Conservation (phyloP, 2,113 vertebrate genomes). For the Lagopus muta region DNA sequence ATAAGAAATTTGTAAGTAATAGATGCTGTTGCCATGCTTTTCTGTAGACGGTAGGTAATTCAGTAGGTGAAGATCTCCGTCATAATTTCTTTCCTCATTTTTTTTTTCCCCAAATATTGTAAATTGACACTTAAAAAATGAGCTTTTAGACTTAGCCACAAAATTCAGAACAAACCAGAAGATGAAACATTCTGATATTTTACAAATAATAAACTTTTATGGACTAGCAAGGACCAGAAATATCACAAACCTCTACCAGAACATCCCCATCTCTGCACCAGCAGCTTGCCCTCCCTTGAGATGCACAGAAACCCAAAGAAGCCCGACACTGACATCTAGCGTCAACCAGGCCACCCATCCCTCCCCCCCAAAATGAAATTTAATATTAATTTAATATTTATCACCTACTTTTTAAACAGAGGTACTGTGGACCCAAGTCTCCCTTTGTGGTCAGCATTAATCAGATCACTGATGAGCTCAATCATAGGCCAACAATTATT, state of each 20-base stretch:
- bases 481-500: background rate
- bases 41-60: background rate
- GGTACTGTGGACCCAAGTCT: background rate
- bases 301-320: background rate
- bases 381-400: background rate
- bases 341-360: background rate
- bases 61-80: background rate
- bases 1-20: fast-evolving
- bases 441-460: background rate
- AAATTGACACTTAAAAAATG: background rate
- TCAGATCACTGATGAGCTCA: background rate
- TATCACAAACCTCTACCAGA: too few species aligned
- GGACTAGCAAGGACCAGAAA: fast-evolving
- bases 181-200: fast-evolving
- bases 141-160: fast-evolving
- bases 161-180: fast-evolving
- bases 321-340: constrained; percentile 33
- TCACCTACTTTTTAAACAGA: background rate
- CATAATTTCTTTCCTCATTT: background rate
- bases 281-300: fast-evolving
- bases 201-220: fast-evolving
- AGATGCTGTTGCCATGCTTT: background rate
- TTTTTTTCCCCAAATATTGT: background rate
- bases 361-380: background rate
- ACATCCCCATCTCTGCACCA: fast-evolving